A percentile compares a stretch with the other conserved stretches of the same genome.
Conservation (phyloP, 1,140 invertebrate genomes). For the Rhynchophorus ferrugineus region DNA sequence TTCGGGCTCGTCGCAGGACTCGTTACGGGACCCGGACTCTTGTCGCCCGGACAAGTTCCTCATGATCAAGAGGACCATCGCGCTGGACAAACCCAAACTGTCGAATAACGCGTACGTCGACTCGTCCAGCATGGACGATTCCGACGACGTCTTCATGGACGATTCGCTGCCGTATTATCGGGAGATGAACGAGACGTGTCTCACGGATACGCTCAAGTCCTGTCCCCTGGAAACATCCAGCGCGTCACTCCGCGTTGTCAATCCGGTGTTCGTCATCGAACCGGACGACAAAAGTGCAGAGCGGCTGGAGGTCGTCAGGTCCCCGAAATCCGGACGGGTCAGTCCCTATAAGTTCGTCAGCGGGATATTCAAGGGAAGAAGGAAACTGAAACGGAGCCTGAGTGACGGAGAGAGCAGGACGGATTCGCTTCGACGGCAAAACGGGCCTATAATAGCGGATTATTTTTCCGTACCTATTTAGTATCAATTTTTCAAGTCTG, state of each 20-base stretch:
- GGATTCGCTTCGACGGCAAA: constrained; percentile 9
- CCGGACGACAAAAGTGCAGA: constrained; percentile 11
- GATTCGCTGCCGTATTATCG: constrained; percentile 12
- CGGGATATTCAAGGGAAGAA: constrained; percentile 18
- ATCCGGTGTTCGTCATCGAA: constrained; percentile 30
- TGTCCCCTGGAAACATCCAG: constrained; percentile 13
- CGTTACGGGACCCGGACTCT: constrained; percentile 16
- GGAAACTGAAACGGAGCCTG: constrained; percentile 24
- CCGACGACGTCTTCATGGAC: constrained; percentile 27
- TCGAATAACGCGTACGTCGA: constrained; percentile 18
- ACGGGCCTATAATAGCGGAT: constrained; percentile 8
- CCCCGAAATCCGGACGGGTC: not conserved
- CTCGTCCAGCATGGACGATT: constrained; percentile 16
- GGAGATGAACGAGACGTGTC: constrained; percentile 13
- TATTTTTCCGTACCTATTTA: constrained; percentile 18
- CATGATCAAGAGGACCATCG: constrained; percentile 20
- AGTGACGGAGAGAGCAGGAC: constrained; percentile 22
- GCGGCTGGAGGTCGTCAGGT: not conserved
- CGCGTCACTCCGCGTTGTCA: constrained; percentile 33
- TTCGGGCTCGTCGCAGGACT: constrained; percentile 30
- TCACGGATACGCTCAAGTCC: constrained; percentile 10
- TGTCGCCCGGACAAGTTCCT: constrained; percentile 14
- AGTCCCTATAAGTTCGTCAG: constrained; percentile 22
- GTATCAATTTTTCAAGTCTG: not conserved
- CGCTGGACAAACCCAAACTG: constrained; percentile 18